A percentile compares a stretch with the other conserved stretches of the same genome.
Evolutionary conservation across 2,113 vertebrate species (phyloP).

Genomic region (Misgurnus mizolepis): DNA sequence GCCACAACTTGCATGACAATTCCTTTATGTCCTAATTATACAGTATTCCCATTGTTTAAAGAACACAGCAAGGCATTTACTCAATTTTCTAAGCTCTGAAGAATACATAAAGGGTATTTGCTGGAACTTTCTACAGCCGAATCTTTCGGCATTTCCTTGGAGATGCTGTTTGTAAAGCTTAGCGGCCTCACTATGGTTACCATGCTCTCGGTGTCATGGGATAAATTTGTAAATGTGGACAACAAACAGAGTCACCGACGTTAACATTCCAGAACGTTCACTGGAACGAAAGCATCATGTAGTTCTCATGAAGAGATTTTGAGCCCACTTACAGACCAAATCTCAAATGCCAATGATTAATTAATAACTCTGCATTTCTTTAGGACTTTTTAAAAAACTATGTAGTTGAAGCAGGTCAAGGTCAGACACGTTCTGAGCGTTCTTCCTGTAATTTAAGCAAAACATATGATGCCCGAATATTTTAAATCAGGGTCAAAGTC

Average conservation of each 20-base stretch:
- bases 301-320: not conserved
- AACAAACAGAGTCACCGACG: not conserved
- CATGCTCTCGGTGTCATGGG: not conserved
- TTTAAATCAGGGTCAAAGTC: not conserved
- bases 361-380: constrained; percentile 36
- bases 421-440: not conserved
- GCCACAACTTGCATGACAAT: not conserved
- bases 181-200: constrained; percentile 12
- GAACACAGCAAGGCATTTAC: not conserved
- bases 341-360: constrained; percentile 35
- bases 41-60: not conserved
- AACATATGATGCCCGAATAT: not conserved
- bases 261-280: constrained; percentile 12
- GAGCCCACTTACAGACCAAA: not conserved
- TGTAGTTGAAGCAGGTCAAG: constrained; percentile 8
- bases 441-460: not conserved
- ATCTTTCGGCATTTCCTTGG: constrained; percentile 7
- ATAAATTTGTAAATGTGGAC: constrained; percentile 1
- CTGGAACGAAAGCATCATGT: not conserved
- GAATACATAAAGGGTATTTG: not conserved
- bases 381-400: constrained; percentile 10
- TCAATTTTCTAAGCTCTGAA: constrained; percentile 5
- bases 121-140: constrained; percentile 25
- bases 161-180: constrained; percentile 28
- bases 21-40: no score